Conservation (phyloP, 2,113 vertebrate genomes). For the Grus americana region DNA sequence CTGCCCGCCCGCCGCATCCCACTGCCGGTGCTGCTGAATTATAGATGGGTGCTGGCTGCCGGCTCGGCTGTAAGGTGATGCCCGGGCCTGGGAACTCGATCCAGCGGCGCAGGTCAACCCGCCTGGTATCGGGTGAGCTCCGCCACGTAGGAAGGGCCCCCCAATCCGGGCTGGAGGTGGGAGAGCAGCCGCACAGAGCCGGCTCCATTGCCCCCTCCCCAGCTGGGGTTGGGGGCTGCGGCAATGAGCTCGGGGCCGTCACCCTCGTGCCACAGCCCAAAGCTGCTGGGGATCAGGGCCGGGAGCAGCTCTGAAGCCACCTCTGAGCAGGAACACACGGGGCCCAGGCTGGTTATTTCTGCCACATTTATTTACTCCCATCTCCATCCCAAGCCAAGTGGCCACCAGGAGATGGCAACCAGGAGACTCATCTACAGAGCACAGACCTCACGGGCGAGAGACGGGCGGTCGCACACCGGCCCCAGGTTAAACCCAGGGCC, state of each 20-base stretch:
- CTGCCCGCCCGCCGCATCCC: conserved; percentile 66
- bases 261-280: accelerated
- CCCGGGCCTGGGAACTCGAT: conserved; percentile 72
- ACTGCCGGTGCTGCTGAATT: conserved; percentile 74
- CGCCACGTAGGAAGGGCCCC: background rate
- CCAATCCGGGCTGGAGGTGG: too few species aligned
- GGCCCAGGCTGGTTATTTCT: background rate
- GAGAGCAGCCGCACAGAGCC: accelerated
- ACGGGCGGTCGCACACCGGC: accelerated
- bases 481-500: background rate
- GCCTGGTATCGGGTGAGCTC: conserved; percentile 32
- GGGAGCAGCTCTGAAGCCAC: background rate
- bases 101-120: conserved; percentile 48
- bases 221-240: background rate
- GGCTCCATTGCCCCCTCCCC: accelerated
- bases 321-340: background rate
- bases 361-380: conserved; percentile 31
- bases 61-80: conserved; percentile 72
- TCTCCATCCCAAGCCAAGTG: background rate
- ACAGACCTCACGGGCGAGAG: background rate
- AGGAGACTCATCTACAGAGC: background rate
- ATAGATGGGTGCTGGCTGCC: conserved; percentile 75
- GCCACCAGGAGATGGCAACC: background rate
- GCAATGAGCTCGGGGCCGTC: accelerated
- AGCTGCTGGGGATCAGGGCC: accelerated